Conservation (phyloP, 2,113 vertebrate species). For the Ia io region DNA sequence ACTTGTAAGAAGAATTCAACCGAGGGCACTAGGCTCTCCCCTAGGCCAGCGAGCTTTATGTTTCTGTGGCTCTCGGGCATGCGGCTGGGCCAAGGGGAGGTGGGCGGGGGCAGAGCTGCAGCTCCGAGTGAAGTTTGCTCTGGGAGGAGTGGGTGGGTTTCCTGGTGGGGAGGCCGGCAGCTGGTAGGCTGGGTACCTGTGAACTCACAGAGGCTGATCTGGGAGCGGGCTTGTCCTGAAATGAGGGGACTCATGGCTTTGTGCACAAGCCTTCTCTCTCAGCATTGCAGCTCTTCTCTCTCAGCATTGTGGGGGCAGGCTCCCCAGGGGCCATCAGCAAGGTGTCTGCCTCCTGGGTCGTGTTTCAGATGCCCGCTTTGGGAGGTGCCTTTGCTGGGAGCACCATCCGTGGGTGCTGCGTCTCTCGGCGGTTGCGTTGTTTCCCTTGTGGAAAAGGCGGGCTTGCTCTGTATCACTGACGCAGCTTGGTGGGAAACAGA, state of each 20-base stretch:
- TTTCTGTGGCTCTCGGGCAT: neutral
- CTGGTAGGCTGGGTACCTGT: accelerated
- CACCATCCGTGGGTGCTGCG: neutral
- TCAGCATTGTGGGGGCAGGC: too few relatives aligned
- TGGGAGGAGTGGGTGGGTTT: neutral
- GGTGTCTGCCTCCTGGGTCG: neutral
- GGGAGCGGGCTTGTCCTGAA: neutral
- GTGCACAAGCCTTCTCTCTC: neutral
- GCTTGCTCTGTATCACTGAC: neutral
- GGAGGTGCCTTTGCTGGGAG: neutral
- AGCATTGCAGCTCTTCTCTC: neutral
- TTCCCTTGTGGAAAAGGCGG: neutral
- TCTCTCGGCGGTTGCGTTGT: neutral
- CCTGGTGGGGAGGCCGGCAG: neutral
- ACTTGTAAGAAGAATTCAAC: neutral
- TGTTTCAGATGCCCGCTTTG: neutral
- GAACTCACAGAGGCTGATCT: neutral
- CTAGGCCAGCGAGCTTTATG: neutral
- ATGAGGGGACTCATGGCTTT: neutral
- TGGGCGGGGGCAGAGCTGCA: accelerated
- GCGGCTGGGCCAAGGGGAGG: neutral
- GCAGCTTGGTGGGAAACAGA: neutral
- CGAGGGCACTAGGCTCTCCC: too few relatives aligned
- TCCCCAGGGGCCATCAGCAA: too few relatives aligned
- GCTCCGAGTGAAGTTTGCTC: accelerated